phyloP scores from a whole-genome alignment of 2,797 vertebrate genomes.

The Brachymystax lenok region DNA sequence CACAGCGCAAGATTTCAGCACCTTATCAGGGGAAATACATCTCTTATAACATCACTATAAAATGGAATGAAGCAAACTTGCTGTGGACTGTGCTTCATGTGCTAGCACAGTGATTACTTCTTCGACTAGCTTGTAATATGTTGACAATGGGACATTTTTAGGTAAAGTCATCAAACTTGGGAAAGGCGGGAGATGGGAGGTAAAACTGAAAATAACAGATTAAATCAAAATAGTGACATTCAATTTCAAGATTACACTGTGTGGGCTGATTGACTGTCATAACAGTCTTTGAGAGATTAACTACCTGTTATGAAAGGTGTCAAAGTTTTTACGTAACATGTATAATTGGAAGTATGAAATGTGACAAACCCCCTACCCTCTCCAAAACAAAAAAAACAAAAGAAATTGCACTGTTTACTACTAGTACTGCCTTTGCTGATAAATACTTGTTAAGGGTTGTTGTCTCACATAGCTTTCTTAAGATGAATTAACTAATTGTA shows the following conservation, averaged over 20 bases:
- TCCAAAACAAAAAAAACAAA: too few relatives aligned
- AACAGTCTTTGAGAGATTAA: conserved; percentile 56
- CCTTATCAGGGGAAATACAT: neutral
- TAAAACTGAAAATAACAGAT: conserved; percentile 53
- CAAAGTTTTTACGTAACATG: conserved; percentile 39
- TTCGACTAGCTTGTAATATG: neutral
- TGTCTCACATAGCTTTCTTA: too few relatives aligned
- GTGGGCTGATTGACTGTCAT: conserved; percentile 57
- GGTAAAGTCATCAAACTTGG: neutral
- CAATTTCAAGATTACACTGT: conserved; percentile 51
- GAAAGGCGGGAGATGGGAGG: neutral
- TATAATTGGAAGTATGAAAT: conserved; percentile 54
- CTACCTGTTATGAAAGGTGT: conserved; percentile 50
- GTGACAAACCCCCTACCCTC: neutral
- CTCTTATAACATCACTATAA: neutral
- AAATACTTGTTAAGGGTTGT: too few relatives aligned
- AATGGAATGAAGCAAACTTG: neutral
- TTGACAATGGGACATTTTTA: conserved; percentile 1
- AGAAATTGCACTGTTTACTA: too few relatives aligned
- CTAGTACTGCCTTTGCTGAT: neutral
- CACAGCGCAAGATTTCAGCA: neutral
- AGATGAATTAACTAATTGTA: too few relatives aligned
- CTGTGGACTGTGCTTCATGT: neutral
- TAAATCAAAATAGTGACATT: conserved; percentile 65
- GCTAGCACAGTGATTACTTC: neutral